Base-by-base conservation (phyloP, 2,888 invertebrate species). In the Ectemnius lituratus region DNA sequence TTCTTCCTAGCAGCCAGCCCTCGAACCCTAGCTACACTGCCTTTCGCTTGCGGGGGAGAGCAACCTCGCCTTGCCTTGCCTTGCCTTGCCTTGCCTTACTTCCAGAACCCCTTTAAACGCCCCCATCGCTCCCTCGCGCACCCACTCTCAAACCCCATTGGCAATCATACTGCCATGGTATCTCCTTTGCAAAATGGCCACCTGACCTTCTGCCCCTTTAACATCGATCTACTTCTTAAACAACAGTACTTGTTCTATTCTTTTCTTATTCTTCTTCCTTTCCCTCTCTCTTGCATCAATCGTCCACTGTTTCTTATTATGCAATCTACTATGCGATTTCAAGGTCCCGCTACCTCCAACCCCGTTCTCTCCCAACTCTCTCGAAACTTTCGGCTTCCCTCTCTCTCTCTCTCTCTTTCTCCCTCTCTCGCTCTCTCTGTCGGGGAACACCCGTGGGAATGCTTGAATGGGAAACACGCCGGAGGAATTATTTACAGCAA, bases 121-220 rank as follows among this genome's bases (percentile, higher is more conserved):
- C 80, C 74, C 77, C 78, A 71, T 69, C 79, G 70, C 52, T 16
- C 80, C 78, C 73, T 74, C 75, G 73, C 67, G 78, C 70, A 83
- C 74, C 73, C 73, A 75, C 68, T 72, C 81, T 84, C 81, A 77
- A 79, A 84, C 80, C 84, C 84, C 83, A 84, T 84, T 84, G 84
- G 84, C 83, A 84, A 84, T 83, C 83, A 81, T 82, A 79, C 84
- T 83, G 84, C 86, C 81, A 86, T 86, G 81, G 85, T 85, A 85
- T 85, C 86, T 83, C 79, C 75, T 71, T 76, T 70, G 83, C 85
- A 88, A 88, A 87, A 88, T 88, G 88, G 87, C 87, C 82, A 86
- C 86, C 84, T 84, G 82, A 82, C 80, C 76, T 75, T 80, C 80
- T 75, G 75, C 80, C 76, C 76, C 63, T 64, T 62, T 75, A 59